Conservation (phyloP, 2,797 vertebrate species). For the Manis pentadactyla region DNA sequence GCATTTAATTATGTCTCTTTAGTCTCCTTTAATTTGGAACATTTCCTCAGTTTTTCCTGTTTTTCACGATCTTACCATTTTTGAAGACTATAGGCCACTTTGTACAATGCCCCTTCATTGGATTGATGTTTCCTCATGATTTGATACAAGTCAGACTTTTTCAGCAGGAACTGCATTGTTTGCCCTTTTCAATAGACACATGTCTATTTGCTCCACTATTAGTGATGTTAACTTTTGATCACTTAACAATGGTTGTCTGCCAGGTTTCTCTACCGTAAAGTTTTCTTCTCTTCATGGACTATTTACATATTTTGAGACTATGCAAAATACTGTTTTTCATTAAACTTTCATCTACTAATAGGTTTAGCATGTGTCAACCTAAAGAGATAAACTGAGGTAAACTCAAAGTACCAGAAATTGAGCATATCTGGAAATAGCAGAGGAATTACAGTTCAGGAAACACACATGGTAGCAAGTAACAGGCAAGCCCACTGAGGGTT, state of each 20-base stretch:
- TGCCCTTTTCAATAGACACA: neutral
- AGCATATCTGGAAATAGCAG: neutral
- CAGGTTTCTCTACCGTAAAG: neutral
- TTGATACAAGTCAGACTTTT: neutral
- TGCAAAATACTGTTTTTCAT: conserved; percentile 16
- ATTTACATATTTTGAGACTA: neutral
- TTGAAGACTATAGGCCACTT: conserved; percentile 26
- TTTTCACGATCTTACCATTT: conserved; percentile 20
- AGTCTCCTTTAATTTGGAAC: neutral
- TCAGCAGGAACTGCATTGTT: neutral
- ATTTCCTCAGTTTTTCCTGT: neutral
- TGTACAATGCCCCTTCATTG: neutral
- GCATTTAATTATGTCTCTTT: neutral
- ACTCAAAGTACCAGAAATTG: neutral
- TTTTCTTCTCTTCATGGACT: neutral
- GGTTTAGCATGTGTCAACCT: neutral
- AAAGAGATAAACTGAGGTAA: neutral
- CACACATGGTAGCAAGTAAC: neutral
- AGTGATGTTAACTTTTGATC: conserved; percentile 24
- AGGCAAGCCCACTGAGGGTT: neutral
- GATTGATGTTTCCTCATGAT: conserved; percentile 10
- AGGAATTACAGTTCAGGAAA: neutral
- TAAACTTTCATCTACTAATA: neutral
- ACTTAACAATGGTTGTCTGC: neutral
- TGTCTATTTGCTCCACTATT: neutral